Evolutionary conservation across 2,113 vertebrate species (phyloP).

Genomic region (Trogon melanurus): DNA sequence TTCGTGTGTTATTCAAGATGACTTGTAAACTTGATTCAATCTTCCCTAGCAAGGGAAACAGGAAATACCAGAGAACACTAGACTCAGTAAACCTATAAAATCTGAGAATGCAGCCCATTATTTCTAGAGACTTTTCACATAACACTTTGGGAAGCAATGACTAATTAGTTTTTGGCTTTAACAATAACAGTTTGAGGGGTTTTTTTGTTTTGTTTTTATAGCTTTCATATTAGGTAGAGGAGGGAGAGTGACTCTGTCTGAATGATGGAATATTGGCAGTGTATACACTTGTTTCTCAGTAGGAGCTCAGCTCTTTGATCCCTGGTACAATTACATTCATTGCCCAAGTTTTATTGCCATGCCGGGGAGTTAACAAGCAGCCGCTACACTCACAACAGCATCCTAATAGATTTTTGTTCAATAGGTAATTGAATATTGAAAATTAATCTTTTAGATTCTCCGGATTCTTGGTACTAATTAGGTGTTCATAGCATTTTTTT

Average conservation of each 20-base stretch:
- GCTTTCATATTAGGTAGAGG: slow-evolving; percentile 85
- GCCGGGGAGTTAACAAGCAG: slow-evolving; percentile 71
- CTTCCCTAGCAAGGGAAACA: slow-evolving; percentile 88
- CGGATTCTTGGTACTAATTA: slow-evolving; percentile 47
- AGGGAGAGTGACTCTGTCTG: slow-evolving; percentile 73
- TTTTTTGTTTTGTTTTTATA: slow-evolving; percentile 87
- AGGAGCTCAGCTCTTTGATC: slow-evolving; percentile 80
- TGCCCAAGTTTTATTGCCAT: slow-evolving; percentile 70
- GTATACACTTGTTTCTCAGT: slow-evolving; percentile 77
- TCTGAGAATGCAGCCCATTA: slow-evolving; percentile 90
- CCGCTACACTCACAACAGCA: slow-evolving; percentile 51
- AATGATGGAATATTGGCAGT: slow-evolving; percentile 84
- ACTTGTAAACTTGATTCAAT: slow-evolving; percentile 90
- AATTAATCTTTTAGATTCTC: slow-evolving; percentile 57
- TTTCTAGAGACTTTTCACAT: slow-evolving; percentile 89
- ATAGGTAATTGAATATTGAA: slow-evolving; percentile 70
- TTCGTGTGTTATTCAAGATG: slow-evolving; percentile 87
- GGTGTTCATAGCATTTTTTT: slow-evolving; percentile 29
- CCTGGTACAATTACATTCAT: slow-evolving; percentile 74
- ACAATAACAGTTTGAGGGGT: slow-evolving; percentile 85
- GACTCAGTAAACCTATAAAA: slow-evolving; percentile 96
- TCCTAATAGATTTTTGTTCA: slow-evolving; percentile 65
- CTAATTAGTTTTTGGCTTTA: slow-evolving; percentile 96
- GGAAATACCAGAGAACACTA: slow-evolving; percentile 95
- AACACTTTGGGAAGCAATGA: slow-evolving; percentile 92